Conservation (phyloP, 1,140 invertebrate species). For the Zaprionus taronus region DNA sequence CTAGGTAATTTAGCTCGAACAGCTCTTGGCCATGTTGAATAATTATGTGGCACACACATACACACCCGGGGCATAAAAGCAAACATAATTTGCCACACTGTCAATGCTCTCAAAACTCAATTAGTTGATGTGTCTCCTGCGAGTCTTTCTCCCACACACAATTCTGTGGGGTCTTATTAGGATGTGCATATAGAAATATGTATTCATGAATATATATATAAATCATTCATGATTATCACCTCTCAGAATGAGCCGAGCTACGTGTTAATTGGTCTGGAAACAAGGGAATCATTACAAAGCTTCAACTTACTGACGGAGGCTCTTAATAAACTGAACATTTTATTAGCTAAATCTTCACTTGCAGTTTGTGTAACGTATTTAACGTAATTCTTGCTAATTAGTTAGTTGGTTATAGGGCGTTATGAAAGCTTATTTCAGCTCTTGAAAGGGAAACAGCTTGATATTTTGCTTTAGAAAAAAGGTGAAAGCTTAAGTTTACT, state of each 20-base stretch:
- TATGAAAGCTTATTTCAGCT: background rate
- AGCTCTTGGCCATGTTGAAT: constrained; percentile 25
- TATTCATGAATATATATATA: constrained; percentile 8
- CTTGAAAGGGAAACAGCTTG: background rate
- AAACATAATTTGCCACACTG: constrained; percentile 17
- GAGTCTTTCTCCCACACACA: background rate
- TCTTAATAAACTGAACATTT: background rate
- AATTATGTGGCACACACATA: constrained; percentile 28
- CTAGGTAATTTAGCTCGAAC: constrained; percentile 35
- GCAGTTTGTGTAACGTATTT: background rate
- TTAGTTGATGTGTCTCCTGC: constrained; percentile 19
- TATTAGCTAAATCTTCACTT: constrained; percentile 2
- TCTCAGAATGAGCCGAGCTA: background rate
- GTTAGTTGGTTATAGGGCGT: background rate
- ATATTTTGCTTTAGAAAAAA: too few relatives aligned
- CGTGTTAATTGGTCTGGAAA: constrained; percentile 3
- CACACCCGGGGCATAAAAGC: background rate
- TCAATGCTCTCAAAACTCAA: constrained; percentile 30
- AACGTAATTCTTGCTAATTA: background rate
- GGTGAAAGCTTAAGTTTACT: too few relatives aligned
- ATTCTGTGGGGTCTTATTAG: constrained; percentile 4
- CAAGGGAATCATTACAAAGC: constrained; percentile 5
- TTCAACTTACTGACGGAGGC: background rate
- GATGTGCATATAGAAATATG: constrained; percentile 5
- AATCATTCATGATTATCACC: constrained; percentile 10